Evolutionary conservation across 2,113 vertebrate species (phyloP).

Genomic region (Dromaius novaehollandiae): DNA sequence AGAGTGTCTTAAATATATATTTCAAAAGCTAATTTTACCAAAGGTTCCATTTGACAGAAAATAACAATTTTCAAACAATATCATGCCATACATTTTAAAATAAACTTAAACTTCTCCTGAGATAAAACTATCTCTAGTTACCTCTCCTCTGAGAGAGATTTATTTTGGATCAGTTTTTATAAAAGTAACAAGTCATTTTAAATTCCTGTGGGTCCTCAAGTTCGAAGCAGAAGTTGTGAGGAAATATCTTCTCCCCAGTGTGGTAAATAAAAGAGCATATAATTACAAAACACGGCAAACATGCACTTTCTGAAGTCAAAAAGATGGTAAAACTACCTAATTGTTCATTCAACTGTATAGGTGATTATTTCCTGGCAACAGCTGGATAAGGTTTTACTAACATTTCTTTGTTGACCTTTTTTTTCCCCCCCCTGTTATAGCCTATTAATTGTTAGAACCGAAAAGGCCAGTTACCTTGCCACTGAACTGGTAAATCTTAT

Average conservation of each 20-base stretch:
- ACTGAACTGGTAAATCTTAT: neutral
- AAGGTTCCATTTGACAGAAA: neutral
- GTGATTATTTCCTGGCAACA: neutral
- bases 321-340: neutral
- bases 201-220: neutral
- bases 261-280: neutral
- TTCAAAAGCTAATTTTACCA: neutral
- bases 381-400: neutral
- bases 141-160: neutral
- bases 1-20: neutral
- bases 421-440: neutral
- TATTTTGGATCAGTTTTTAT: neutral
- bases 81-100: neutral
- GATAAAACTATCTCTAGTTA: neutral
- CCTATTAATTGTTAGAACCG: neutral
- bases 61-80: neutral
- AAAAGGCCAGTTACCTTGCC: neutral
- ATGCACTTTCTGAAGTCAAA: neutral
- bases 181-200: neutral
- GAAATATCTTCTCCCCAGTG: neutral
- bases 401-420: neutral
- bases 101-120: neutral
- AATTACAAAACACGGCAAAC: neutral
- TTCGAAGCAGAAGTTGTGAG: neutral
- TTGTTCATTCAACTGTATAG: accelerated